These are phyloP conservation scores for Phyllostomus hastatus DNA, from an alignment of 2,113 vertebrate species.

Conservation along the genomic window DNA sequence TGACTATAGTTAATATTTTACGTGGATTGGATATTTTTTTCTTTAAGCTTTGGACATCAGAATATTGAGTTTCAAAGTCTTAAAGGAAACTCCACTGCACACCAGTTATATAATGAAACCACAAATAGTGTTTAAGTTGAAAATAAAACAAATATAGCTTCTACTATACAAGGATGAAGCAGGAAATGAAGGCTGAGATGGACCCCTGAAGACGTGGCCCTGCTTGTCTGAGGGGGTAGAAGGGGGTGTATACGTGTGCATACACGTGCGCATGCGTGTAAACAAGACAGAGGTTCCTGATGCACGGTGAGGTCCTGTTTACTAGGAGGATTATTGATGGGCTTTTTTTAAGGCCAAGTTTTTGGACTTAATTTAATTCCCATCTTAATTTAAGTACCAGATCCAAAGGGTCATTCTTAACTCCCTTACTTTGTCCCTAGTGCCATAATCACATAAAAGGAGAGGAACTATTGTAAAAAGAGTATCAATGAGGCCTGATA, in stretches of 20 bases:
- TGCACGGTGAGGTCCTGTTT: not conserved
- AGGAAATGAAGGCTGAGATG: not conserved
- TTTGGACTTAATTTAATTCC: not conserved
- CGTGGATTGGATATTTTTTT: not conserved
- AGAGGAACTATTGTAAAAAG: too few relatives aligned
- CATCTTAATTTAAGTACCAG: not conserved
- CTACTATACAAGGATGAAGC: not conserved
- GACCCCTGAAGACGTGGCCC: not conserved
- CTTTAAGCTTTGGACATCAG: not conserved
- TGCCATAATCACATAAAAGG: not conserved
- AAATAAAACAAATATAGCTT: not conserved
- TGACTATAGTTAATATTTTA: not conserved
- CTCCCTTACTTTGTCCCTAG: not conserved
- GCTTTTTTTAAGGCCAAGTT: not conserved
- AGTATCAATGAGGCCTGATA: not conserved
- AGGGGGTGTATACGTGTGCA: rapidly evolving
- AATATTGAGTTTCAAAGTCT: slow-evolving; percentile 30
- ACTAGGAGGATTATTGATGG: not conserved
- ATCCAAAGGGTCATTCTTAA: not conserved
- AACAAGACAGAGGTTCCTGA: not conserved
- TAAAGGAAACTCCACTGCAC: not conserved
- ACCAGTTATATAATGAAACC: not conserved
- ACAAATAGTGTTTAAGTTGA: not conserved
- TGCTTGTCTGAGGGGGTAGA: not conserved
- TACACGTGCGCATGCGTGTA: too few relatives aligned